A percentile compares a stretch with the other conserved stretches of the same genome.
Conservation (phyloP, 2,113 vertebrate species). For the Sapajus apella region DNA sequence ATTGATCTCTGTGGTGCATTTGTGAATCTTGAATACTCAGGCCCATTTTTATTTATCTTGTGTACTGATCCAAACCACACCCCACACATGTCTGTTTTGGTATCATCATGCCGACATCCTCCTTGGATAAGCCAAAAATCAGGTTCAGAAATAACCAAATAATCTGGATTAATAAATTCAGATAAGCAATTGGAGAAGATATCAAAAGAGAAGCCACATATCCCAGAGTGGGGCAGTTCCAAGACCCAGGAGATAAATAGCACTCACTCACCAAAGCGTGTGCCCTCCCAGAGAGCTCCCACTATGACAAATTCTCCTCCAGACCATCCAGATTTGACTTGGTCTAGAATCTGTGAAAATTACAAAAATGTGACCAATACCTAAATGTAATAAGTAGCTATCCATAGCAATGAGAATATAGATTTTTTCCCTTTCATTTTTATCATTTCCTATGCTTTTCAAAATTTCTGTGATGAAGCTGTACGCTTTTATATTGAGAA, state of each 20-base stretch:
- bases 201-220: neutral
- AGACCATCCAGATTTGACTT: neutral
- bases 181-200: neutral
- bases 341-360: neutral
- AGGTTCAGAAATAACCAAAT: neutral
- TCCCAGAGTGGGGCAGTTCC: neutral
- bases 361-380: neutral
- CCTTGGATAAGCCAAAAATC: neutral
- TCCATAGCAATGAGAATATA: neutral
- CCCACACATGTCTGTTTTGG: neutral
- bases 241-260: neutral
- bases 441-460: neutral
- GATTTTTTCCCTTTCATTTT: slow-evolving; percentile 46
- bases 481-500: slow-evolving; percentile 40
- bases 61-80: neutral
- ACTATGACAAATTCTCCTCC: neutral
- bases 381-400: neutral
- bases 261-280: neutral
- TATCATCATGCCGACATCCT: neutral
- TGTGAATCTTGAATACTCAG: neutral
- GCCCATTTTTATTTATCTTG: neutral
- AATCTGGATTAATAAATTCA: neutral
- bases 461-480: slow-evolving; percentile 9
- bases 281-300: neutral
- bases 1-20: neutral